Percentiles rank a stretch among this genome's conserved stretches.
phyloP scores from a whole-genome alignment of 2,797 vertebrate genomes.

The Clamator glandarius region DNA sequence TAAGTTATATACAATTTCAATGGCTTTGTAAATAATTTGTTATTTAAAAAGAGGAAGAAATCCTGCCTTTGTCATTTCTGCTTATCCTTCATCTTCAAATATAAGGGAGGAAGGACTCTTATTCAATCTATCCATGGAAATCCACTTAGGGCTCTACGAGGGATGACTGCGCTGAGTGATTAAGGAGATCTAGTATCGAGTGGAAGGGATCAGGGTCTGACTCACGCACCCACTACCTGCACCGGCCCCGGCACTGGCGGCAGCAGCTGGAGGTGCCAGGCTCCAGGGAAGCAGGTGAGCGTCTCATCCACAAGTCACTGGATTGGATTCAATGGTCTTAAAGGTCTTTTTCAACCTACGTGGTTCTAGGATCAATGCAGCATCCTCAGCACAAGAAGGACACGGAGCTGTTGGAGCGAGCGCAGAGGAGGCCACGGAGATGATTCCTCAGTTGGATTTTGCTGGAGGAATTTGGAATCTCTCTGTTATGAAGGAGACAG shows the following conservation, averaged over 20 bases:
- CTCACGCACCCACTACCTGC: background rate
- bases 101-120: background rate
- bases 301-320: background rate
- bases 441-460: background rate
- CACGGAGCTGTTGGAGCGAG: too few species aligned
- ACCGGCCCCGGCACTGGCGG: background rate
- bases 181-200: background rate
- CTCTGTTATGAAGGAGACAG: background rate
- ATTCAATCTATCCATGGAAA: background rate
- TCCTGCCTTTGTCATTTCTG: background rate
- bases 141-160: background rate
- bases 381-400: too few species aligned
- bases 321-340: too few species aligned
- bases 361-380: too few species aligned
- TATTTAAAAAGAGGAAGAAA: fast-evolving
- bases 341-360: too few species aligned
- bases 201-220: background rate
- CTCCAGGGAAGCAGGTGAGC: background rate
- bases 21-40: slow-evolving; percentile 39
- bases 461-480: too few species aligned
- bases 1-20: background rate
- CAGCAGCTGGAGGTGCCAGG: background rate
- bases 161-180: background rate
- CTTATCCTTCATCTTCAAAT: background rate
- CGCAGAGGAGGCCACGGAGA: too few species aligned